phyloP scores from a whole-genome alignment of 2,113 vertebrate species.

The Centropus bengalensis region DNA sequence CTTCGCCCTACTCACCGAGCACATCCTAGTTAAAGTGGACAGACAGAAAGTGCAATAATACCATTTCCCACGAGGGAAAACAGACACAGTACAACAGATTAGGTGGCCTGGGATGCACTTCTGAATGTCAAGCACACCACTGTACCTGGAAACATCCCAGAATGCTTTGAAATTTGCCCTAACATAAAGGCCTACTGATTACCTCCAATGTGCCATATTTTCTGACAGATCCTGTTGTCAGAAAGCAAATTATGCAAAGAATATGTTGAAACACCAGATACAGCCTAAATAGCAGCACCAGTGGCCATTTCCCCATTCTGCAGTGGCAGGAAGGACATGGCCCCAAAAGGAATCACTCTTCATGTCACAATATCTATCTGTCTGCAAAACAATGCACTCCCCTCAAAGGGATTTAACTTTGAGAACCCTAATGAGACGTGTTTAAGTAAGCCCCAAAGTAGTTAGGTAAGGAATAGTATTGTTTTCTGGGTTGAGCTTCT shows the following conservation, averaged over 20 bases:
- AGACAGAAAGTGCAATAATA: not conserved
- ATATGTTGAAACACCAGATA: not conserved
- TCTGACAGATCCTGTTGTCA: not conserved
- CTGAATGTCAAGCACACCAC: fast-evolving
- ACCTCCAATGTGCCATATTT: not conserved
- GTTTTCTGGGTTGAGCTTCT: not conserved
- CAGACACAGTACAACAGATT: not conserved
- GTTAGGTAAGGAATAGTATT: not conserved
- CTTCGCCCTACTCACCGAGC: not conserved
- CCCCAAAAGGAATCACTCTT: not conserved
- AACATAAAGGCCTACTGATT: not conserved
- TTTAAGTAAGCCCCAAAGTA: not conserved
- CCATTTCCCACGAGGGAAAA: not conserved
- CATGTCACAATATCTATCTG: not conserved
- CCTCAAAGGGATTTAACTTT: not conserved
- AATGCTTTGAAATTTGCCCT: not conserved
- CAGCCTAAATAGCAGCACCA: not conserved
- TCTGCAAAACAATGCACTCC: not conserved
- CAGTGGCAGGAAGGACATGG: not conserved
- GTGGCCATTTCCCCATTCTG: not conserved
- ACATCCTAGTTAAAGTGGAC: not conserved
- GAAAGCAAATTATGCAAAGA: not conserved
- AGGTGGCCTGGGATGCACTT: not conserved
- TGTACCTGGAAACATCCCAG: not conserved
- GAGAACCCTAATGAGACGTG: not conserved